Base-by-base conservation (phyloP, 2,888 invertebrate genomes). In the Archaeoteleia sp. region DNA sequence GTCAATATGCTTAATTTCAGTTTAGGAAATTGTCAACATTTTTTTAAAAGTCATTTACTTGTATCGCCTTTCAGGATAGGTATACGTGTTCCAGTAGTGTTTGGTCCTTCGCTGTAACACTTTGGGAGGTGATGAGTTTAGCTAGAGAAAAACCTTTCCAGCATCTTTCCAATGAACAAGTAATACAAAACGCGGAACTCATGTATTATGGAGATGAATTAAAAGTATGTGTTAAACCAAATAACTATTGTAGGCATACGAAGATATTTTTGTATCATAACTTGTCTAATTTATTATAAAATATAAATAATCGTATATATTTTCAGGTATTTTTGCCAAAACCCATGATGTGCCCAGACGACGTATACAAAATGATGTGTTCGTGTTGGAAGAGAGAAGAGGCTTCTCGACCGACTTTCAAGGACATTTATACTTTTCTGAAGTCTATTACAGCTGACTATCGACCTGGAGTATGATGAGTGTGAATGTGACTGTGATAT, bases 281-380 rank as follows among this genome's bases (percentile, higher is more conserved):
- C n/a, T n/a, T n/a, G n/a, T n/a, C n/a, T n/a, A n/a, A n/a, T n/a
- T n/a, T n/a, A n/a, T n/a, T n/a, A n/a, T n/a, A n/a, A n/a, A n/a
- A n/a, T n/a, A n/a, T n/a, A n/a, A n/a, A n/a, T n/a, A n/a, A n/a
- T n/a, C n/a, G n/a, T n/a, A n/a, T n/a, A n/a, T n/a, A n/a, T n/a
- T 69, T 63, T 32, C 23, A 87, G 87, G 84, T 87, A 43, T 83
- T 91, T 72, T 89, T 92, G 87, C 92, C 92, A 74, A 90, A 91
- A 76, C 94, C 94, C 32, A 88, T 89, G 46, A 90, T 92, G 66
- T 94, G 94, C 84, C 92, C 93, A 8, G 87, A 90, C 10, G 91
- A 92, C 74, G 90, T 94, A 40, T 93, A 94, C 86, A 89, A 91
- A 71, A 87, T 93, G 71, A 91, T 93, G 92, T 89, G 90, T 78